These are phyloP conservation scores for Zaprionus vittiger DNA, from an alignment of 1,140 invertebrate species.

Conservation along the genomic window DNA sequence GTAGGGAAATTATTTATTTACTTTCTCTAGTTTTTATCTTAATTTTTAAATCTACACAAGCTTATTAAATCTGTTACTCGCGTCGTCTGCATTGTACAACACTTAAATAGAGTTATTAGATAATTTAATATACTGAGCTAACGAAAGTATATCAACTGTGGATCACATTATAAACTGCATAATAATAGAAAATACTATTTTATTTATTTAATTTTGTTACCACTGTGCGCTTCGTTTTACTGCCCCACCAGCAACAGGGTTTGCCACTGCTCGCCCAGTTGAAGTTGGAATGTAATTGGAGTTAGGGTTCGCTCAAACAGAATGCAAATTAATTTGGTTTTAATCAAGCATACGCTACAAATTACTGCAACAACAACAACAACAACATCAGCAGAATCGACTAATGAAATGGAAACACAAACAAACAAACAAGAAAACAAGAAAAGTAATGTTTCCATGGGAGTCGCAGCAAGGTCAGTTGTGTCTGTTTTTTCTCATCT, in stretches of 20 bases:
- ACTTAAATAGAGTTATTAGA: neutral
- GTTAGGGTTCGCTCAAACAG: slow-evolving; percentile 54
- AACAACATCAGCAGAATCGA: slow-evolving; percentile 15
- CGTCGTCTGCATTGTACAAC: no score
- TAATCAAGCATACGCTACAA: slow-evolving; percentile 63
- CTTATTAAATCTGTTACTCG: no score
- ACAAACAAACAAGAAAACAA: neutral
- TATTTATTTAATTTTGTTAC: neutral
- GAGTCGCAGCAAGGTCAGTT: neutral
- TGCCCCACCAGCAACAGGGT: neutral
- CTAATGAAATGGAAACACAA: slow-evolving; percentile 10
- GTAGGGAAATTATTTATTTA: neutral
- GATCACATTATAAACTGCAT: neutral
- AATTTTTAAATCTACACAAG: no score
- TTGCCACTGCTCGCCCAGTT: slow-evolving; percentile 11
- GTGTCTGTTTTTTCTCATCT: slow-evolving; percentile 13
- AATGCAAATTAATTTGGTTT: slow-evolving; percentile 79
- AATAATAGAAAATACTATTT: neutral
- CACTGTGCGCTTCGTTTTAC: slow-evolving; percentile 44
- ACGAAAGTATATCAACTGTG: neutral
- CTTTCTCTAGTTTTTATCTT: neutral
- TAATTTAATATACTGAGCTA: neutral
- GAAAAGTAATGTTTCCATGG: neutral
- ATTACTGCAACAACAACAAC: slow-evolving; percentile 5
- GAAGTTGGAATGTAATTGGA: slow-evolving; percentile 56